Base-by-base conservation (phyloP, 2,113 vertebrate species). In the Labeo rohita region DNA sequence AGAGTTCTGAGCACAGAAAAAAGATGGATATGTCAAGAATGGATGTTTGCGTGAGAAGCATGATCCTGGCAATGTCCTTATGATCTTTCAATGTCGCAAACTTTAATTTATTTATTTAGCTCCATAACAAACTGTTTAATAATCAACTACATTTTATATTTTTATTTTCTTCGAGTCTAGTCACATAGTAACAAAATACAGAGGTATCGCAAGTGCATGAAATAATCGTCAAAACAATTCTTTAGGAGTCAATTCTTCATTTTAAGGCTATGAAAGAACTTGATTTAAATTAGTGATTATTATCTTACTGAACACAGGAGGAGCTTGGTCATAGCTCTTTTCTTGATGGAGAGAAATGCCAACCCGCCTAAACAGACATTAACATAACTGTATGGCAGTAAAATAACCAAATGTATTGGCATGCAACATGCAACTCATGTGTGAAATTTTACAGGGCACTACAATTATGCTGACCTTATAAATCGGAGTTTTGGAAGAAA, bases 391-490 rank as follows among this genome's bases (percentile, higher is more conserved):
- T 56, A 84, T 84, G 80, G 76, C 86, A 84, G 85, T 92, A 90
- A 89, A 92, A 90, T 56, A 78, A 86, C 47, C 80, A 85, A 87
- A 85, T 85, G 84, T 77, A 88, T 88, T 80, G 86, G 85, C 77
- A 90, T 88, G 78, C 87, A 86, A 83, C 73, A 76, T 76, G 82
- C 88, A 79, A 86, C 74, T 92, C 88, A 91, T 91, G 89, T 92
- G 91, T 92, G 90, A 91, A 89, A 91, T 91, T 93, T 91, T 91
- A 93, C 88, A 73, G 88, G 85, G 89, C 87, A 86, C 84, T 87
- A 88, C 90, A 90, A 85, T 89, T 87, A 91, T 80, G 86, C 54
- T 92, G 89, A 91, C 90, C 92, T 91, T 90, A 91, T 93, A 90
- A 93, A 92, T 8, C 10, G 8, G n/a, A 79, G 80, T 88, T 89